These are phyloP conservation scores for Amblyjoppa proteus DNA, from an alignment of 2,888 invertebrate genomes.

Conservation along the genomic window DNA sequence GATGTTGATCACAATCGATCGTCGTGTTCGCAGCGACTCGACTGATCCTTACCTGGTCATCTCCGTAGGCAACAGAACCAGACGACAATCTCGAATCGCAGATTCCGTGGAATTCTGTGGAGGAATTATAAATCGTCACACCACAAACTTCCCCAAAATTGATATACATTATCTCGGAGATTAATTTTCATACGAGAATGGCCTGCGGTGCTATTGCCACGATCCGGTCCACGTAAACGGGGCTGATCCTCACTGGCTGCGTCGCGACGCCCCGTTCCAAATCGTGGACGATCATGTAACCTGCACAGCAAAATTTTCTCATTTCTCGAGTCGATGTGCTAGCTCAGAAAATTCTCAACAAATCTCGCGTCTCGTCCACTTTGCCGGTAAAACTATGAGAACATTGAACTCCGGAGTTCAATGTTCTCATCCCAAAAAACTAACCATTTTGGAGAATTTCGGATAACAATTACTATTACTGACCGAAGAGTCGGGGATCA, in stretches of 20 bases:
- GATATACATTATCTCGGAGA: background rate
- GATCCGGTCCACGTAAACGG: constrained; percentile 35
- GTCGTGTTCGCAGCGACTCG: background rate
- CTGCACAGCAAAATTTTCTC: constrained; percentile 13
- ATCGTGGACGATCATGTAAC: constrained; percentile 22
- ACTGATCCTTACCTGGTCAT: constrained; percentile 23
- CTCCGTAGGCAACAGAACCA: constrained; percentile 35
- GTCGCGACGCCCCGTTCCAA: background rate
- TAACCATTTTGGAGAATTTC: too few species aligned
- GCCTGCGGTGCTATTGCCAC: constrained; percentile 27
- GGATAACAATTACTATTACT: too few species aligned
- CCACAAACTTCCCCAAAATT: background rate
- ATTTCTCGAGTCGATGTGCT: background rate
- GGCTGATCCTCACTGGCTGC: constrained; percentile 31
- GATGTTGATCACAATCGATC: background rate
- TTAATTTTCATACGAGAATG: background rate
- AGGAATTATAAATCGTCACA: background rate
- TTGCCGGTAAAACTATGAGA: too few species aligned
- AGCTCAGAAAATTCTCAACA: too few species aligned
- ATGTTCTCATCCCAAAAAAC: background rate
- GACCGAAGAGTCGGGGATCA: too few species aligned
- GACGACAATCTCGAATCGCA: constrained; percentile 33
- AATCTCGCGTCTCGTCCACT: too few species aligned
- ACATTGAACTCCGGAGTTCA: too few species aligned
- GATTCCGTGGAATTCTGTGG: constrained; percentile 20